A percentile compares a stretch with the other conserved stretches of the same genome.
Conservation (phyloP, 2,888 invertebrate genomes). For the Drosophila borborema region DNA sequence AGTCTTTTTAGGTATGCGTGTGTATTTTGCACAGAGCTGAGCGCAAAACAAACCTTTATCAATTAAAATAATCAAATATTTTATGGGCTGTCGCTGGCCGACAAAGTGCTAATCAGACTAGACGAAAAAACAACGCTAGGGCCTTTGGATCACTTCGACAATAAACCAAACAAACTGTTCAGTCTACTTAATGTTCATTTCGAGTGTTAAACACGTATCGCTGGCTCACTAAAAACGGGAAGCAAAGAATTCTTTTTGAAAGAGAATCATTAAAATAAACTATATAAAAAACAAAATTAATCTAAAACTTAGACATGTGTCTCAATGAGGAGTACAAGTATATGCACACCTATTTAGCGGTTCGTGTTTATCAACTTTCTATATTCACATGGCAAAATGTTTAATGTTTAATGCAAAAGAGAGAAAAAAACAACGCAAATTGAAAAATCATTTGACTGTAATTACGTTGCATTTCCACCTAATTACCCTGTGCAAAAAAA, state of each 20-base stretch:
- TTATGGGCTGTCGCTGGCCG: slow-evolving; percentile 35
- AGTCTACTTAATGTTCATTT: slow-evolving; percentile 60
- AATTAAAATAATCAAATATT: slow-evolving; percentile 48
- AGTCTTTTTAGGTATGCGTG: neutral
- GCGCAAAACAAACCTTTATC: slow-evolving; percentile 44
- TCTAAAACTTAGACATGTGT: slow-evolving; percentile 55
- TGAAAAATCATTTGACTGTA: slow-evolving; percentile 76
- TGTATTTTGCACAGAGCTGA: slow-evolving; percentile 4
- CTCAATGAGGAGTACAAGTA: slow-evolving; percentile 79
- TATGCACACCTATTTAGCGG: slow-evolving; percentile 81
- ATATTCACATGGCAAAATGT: slow-evolving; percentile 62
- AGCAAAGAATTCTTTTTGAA: neutral
- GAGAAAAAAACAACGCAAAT: slow-evolving; percentile 56
- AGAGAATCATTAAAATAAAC: neutral
- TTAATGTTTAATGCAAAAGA: slow-evolving; percentile 22
- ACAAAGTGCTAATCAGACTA: slow-evolving; percentile 53
- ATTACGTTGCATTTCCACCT: slow-evolving; percentile 76
- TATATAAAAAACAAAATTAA: slow-evolving; percentile 1
- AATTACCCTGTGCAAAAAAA: slow-evolving; percentile 57
- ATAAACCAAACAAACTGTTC: slow-evolving; percentile 35
- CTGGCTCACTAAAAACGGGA: slow-evolving; percentile 12
- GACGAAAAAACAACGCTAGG: slow-evolving; percentile 16
- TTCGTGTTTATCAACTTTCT: slow-evolving; percentile 51
- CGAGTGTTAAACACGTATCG: slow-evolving; percentile 37
- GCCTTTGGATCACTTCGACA: slow-evolving; percentile 28